A percentile compares a stretch with the other conserved stretches of the same genome.
phyloP scores from a whole-genome alignment of 2,797 vertebrate species.

The Buphagus erythrorhynchus region DNA sequence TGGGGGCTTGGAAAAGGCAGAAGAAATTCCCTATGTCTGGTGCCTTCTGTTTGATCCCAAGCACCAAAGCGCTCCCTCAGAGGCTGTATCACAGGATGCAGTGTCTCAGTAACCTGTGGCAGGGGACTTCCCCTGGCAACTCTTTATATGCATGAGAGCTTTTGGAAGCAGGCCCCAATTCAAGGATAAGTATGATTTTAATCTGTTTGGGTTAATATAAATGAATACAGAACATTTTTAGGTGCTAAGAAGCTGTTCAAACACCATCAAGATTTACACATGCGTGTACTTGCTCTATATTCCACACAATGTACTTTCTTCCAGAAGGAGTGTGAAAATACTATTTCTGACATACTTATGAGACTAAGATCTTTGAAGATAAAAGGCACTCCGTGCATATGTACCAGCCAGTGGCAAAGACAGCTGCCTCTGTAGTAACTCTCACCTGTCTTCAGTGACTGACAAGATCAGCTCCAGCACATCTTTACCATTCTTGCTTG shows the following conservation, averaged over 20 bases:
- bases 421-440: fast-evolving
- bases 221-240: neutral
- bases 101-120: neutral
- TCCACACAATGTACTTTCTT: neutral
- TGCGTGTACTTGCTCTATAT: neutral
- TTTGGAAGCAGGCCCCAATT: neutral
- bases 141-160: neutral
- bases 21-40: neutral
- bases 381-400: neutral
- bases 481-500: neutral
- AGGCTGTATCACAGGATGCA: neutral
- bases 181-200: neutral
- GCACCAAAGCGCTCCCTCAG: fast-evolving
- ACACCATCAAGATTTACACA: neutral
- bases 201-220: neutral
- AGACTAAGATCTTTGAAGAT: neutral
- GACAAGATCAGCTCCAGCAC: neutral
- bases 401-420: neutral
- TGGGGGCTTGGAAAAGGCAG: neutral
- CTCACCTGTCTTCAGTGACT: neutral
- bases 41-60: neutral
- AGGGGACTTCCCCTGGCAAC: neutral
- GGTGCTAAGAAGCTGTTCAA: neutral
- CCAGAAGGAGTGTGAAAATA: neutral
- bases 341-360: neutral